Evolutionary conservation across 2,113 vertebrate genomes (phyloP).

Genomic region (Taxidea taxus): DNA sequence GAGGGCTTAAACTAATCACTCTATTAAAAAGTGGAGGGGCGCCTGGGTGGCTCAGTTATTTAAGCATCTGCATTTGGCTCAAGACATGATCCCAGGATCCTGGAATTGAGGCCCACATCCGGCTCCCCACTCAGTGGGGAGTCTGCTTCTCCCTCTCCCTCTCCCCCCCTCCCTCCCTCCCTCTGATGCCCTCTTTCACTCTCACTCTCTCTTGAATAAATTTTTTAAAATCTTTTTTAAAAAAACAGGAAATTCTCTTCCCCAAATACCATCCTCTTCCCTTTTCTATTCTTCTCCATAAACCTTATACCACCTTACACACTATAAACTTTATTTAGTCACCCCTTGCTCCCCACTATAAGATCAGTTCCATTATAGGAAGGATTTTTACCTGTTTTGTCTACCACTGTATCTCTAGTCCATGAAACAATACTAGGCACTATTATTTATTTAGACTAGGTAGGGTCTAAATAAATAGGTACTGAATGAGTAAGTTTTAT

Average conservation of each 20-base stretch:
- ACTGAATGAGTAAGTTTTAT: slow-evolving; percentile 15
- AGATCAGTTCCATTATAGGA: slow-evolving; percentile 11
- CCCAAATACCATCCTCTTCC: background rate
- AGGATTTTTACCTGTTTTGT: slow-evolving; percentile 26
- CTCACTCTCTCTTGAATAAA: no score
- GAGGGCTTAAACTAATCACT: background rate
- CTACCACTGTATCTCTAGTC: background rate
- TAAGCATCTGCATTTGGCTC: background rate
- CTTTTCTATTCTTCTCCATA: background rate
- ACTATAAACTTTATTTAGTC: background rate
- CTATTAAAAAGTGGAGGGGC: background rate
- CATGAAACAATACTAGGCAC: background rate
- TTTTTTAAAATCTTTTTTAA: background rate
- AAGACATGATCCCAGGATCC: background rate
- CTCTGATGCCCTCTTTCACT: no score
- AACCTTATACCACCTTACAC: background rate
- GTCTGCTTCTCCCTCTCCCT: no score
- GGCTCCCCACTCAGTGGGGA: no score
- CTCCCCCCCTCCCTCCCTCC: no score
- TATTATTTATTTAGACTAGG: no score
- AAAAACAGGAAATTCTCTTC: background rate
- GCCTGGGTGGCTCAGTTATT: background rate
- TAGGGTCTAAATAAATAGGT: background rate
- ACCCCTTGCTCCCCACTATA: background rate
- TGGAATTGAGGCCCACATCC: no score